phyloP scores from a whole-genome alignment of 92 coral and sea anemone genomes.

The Actinernus sp. region DNA sequence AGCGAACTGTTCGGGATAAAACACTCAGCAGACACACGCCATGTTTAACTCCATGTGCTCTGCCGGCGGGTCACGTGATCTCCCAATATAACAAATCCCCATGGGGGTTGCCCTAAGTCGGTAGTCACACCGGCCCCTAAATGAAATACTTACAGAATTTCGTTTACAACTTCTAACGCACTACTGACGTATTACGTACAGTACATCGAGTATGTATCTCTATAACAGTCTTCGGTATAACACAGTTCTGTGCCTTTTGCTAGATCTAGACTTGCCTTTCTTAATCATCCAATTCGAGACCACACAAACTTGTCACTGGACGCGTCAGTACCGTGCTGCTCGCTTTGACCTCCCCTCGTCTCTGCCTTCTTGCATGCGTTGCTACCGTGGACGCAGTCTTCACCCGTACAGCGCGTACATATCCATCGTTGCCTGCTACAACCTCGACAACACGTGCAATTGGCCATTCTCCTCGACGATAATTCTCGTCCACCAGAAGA shows the following conservation, averaged over 20 bases:
- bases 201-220: too few relatives aligned
- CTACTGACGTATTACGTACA: too few relatives aligned
- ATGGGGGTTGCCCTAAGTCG: neutral
- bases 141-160: constrained; percentile 9
- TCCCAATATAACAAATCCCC: too few relatives aligned
- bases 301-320: constrained; percentile 42
- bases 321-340: constrained; percentile 24
- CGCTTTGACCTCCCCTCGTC: constrained; percentile 20
- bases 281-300: constrained; percentile 28
- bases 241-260: neutral
- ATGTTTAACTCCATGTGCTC: neutral
- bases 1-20: neutral
- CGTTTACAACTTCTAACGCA: constrained; percentile 14
- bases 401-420: constrained; percentile 52
- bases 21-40: neutral
- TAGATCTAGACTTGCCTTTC: constrained; percentile 10
- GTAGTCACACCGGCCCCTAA: constrained; percentile 51
- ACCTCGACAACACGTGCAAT: constrained; percentile 45
- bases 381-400: constrained; percentile 58
- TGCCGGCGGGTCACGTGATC: too few relatives aligned
- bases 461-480: constrained; percentile 59
- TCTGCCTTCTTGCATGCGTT: constrained; percentile 39
- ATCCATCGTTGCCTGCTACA: constrained; percentile 31
- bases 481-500: constrained; percentile 42
- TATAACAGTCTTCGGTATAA: constrained; percentile 6